Evolutionary conservation across 2,888 invertebrate species (phyloP).

Genomic region (Machimus atricapillus): DNA sequence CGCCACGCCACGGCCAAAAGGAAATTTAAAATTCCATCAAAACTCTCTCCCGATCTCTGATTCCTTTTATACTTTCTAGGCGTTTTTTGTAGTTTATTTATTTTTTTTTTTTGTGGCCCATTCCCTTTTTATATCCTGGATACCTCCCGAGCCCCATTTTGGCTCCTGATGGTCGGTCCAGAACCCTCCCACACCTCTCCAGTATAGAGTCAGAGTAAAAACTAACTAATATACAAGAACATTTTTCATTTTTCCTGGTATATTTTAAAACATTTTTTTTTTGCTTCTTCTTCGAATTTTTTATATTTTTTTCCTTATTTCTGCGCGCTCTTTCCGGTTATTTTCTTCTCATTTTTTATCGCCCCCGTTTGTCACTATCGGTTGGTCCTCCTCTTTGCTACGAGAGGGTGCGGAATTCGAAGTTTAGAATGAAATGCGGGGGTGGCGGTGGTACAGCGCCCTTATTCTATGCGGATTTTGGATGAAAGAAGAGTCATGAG

Average conservation of each 20-base stretch:
- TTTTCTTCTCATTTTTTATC: neutral
- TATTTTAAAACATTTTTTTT: neutral
- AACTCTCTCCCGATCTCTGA: neutral
- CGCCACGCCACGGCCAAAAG: neutral
- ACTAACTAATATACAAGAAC: slow-evolving; percentile 23
- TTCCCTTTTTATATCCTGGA: neutral
- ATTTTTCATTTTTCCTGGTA: neutral
- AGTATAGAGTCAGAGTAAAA: neutral
- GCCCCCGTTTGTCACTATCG: neutral
- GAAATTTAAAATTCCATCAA: slow-evolving; percentile 35
- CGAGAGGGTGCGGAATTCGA: neutral
- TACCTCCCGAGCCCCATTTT: neutral
- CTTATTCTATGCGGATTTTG: neutral
- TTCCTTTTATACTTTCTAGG: slow-evolving; percentile 3
- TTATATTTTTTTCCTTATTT: neutral
- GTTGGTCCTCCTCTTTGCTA: neutral
- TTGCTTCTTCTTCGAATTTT: neutral
- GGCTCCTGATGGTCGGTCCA: neutral
- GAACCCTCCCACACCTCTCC: neutral
- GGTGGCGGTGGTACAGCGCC: neutral
- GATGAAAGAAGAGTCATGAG: neutral
- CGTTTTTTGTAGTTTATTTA: neutral
- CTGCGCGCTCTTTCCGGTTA: neutral
- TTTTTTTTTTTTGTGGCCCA: neutral
- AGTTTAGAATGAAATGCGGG: neutral